Conservation (phyloP, 1,140 invertebrate genomes). For the Drosophila orena region DNA sequence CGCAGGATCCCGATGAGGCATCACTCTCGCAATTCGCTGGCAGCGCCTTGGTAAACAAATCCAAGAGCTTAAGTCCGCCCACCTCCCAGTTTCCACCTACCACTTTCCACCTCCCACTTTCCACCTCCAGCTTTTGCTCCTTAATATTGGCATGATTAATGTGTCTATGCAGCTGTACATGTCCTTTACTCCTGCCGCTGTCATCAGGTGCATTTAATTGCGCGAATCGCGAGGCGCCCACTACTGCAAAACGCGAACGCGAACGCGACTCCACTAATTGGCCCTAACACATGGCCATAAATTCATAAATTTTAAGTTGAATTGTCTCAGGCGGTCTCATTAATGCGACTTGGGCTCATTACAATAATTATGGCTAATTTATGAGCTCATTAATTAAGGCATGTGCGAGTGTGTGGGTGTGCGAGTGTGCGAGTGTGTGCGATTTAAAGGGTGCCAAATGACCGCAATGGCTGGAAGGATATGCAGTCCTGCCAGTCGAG, state of each 20-base stretch:
- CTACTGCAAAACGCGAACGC: constrained; percentile 21
- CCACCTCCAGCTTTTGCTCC: background rate
- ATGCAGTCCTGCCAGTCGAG: background rate
- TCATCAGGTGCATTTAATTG: constrained; percentile 84
- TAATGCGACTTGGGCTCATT: constrained; percentile 69
- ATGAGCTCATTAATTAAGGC: constrained; percentile 77
- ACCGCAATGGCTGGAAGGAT: constrained; percentile 28
- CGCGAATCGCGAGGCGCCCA: constrained; percentile 67
- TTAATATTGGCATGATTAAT: constrained; percentile 53
- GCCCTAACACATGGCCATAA: constrained; percentile 73
- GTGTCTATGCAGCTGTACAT: constrained; percentile 53
- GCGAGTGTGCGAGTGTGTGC: background rate
- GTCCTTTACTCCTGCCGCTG: constrained; percentile 19
- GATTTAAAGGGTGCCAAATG: constrained; percentile 1
- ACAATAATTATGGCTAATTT: constrained; percentile 81
- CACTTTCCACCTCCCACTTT: no score
- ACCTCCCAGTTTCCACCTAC: no score
- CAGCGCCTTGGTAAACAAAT: constrained; percentile 58
- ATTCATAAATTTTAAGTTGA: constrained; percentile 79
- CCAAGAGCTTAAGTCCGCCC: constrained; percentile 20
- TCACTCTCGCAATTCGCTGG: background rate
- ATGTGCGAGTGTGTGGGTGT: constrained; percentile 31
- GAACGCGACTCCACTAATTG: constrained; percentile 69
- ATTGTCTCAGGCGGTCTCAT: constrained; percentile 70
- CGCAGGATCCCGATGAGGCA: constrained; percentile 17